Base-by-base conservation (phyloP, 2,113 vertebrate species). In the Danionella cerebrum region DNA sequence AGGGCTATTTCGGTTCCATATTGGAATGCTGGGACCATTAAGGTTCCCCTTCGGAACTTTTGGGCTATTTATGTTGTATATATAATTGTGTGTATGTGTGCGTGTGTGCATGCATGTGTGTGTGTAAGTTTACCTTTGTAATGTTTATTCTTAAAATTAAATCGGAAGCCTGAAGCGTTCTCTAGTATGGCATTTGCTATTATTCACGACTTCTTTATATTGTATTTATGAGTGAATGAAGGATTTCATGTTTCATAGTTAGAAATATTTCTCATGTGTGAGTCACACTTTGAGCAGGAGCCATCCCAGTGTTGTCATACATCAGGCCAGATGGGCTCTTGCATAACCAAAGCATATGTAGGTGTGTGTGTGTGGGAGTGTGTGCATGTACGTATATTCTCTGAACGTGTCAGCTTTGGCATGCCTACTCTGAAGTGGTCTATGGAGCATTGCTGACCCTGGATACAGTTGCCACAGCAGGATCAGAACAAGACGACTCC, bases 381-480 rank as follows among this genome's bases (percentile, higher is more conserved):
- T 36, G 9, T 54, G n/a, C 25, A 16, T 55, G 25, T 44, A 8
- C 25, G 45, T 11, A 14, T 41, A 16, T 31, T 9, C 36, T 48
- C 13, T 33, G 41, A 21, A 14, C 19, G n/a, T 38, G 65, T 55
- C 48, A 44, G 64, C 39, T 66, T 74, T 79, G 77, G 82, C 81
- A 71, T 64, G 12, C 57, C 55, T 48, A 65, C 57, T 76, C 62
- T 18, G 66, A 11, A 39, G 53, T 73, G 68, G 57, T 70, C 72
- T 72, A 80, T 45, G 53, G 74, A 50, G 67, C 45, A 2, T 25
- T 84, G 78, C 81, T 87, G 74, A 85, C 77, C 82, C 81, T 84
- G 71, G 83, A 84, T 68, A 87, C 82, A 2, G 83, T 84, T 83
- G 73, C 82, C 74, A 84, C 78, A 85, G 78, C 84, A 81, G 65